Evolutionary conservation across 2,113 vertebrate genomes (phyloP).

Genomic region (Dipodomys spectabilis): DNA sequence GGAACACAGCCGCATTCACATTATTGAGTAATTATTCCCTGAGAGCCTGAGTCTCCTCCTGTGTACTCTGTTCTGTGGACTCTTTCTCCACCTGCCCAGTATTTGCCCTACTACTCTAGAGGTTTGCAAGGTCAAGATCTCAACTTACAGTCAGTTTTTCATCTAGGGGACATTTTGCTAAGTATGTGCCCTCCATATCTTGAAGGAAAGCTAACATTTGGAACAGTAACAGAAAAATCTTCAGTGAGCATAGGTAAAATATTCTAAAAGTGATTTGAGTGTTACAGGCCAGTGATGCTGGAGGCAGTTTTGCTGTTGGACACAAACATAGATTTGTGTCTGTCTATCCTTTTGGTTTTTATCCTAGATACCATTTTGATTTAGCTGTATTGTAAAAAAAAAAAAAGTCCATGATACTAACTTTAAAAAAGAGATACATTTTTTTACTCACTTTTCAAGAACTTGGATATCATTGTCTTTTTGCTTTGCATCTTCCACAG

Average conservation of each 20-base stretch:
- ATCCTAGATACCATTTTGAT: neutral
- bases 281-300: neutral
- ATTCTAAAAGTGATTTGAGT: neutral
- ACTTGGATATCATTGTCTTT: neutral
- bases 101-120: neutral
- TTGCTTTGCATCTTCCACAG: neutral
- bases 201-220: neutral
- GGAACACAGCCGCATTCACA: neutral
- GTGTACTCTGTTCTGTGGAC: neutral
- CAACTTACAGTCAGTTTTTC: neutral
- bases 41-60: accelerated
- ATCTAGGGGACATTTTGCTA: neutral
- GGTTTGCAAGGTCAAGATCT: neutral
- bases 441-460: neutral
- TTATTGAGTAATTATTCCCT: neutral
- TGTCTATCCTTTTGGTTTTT: neutral
- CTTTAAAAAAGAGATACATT: neutral
- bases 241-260: neutral
- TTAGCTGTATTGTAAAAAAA: neutral
- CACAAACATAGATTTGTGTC: neutral
- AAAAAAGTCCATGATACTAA: too few species aligned
- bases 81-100: neutral
- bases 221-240: neutral
- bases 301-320: neutral
- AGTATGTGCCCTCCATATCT: neutral